Percentiles rank a stretch among this genome's conserved stretches.
Conservation (phyloP, 2,113 vertebrate genomes). For the Picathartes gymnocephalus region DNA sequence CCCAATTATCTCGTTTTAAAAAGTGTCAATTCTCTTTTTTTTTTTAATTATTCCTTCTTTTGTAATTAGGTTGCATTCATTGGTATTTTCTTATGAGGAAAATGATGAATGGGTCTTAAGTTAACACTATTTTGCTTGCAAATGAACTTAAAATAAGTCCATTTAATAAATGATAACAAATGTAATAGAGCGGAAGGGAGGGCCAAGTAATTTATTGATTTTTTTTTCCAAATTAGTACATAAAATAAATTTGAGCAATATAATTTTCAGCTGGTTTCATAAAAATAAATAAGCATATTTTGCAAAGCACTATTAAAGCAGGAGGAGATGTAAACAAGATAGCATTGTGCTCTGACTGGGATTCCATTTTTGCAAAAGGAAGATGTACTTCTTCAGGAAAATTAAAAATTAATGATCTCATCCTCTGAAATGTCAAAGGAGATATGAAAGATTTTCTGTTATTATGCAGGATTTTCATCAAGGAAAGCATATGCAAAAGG, state of each 20-base stretch:
- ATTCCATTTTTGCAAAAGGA: constrained; percentile 44
- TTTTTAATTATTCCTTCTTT: not conserved
- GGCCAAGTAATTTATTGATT: not conserved
- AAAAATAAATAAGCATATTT: constrained; percentile 63
- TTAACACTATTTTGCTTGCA: constrained; percentile 51
- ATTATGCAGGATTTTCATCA: constrained; percentile 20
- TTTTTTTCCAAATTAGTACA: constrained; percentile 12
- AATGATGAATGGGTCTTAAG: constrained; percentile 22
- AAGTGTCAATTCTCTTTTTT: not conserved
- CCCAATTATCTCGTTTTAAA: not conserved
- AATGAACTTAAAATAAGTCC: constrained; percentile 44
- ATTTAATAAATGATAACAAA: constrained; percentile 30
- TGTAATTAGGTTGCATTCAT: not conserved
- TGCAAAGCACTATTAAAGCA: constrained; percentile 59
- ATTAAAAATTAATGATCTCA: constrained; percentile 53
- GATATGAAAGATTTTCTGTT: not conserved
- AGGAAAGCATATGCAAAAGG: not conserved
- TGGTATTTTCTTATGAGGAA: constrained; percentile 15
- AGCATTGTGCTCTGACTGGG: constrained; percentile 3
- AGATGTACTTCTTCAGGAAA: constrained; percentile 14
- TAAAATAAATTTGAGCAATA: constrained; percentile 51
- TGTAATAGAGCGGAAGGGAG: not conserved
- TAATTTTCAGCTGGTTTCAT: constrained; percentile 62
- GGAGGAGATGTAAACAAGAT: constrained; percentile 38
- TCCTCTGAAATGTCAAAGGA: constrained; percentile 31